These are phyloP conservation scores for Lordiphosa fenestrarum DNA, from an alignment of 2,888 invertebrate species.

Conservation along the genomic window DNA sequence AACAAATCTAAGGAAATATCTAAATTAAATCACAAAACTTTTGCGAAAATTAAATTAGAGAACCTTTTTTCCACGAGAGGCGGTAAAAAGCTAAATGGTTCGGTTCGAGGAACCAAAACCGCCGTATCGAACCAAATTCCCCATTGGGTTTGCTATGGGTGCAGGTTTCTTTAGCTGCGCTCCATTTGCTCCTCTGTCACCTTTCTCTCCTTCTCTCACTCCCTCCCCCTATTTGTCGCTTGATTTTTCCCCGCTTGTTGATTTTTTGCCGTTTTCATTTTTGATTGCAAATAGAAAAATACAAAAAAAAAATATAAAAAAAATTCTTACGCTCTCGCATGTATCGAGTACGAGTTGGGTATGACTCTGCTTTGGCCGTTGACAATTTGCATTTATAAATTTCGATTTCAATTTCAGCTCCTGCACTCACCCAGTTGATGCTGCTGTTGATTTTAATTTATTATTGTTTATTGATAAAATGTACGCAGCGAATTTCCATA, in stretches of 20 bases:
- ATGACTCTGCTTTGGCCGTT: constrained; percentile 18
- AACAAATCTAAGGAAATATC: too few species aligned
- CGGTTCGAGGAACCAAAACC: too few species aligned
- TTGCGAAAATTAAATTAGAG: too few species aligned
- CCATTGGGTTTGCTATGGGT: constrained; percentile 10
- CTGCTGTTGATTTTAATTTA: constrained; percentile 69
- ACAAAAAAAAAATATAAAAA: not conserved
- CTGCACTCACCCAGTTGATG: constrained; percentile 6
- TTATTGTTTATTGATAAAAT: constrained; percentile 74
- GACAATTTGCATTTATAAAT: constrained; percentile 68
- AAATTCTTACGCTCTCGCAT: constrained; percentile 16
- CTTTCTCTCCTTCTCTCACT: constrained; percentile 1
- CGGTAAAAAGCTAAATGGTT: too few species aligned
- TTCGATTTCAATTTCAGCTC: constrained; percentile 55
- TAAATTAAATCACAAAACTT: too few species aligned
- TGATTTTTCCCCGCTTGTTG: not conserved
- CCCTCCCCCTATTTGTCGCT: constrained; percentile 11
- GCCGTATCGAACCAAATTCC: constrained; percentile 9
- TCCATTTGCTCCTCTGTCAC: constrained; percentile 25
- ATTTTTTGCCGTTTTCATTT: constrained; percentile 16
- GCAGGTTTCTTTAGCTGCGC: constrained; percentile 1
- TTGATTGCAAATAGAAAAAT: constrained; percentile 35
- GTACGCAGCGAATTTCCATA: constrained; percentile 58
- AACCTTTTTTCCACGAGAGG: too few species aligned
- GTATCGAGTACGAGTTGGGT: not conserved